A percentile compares a stretch with the other conserved stretches of the same genome.
Conservation (phyloP, 2,888 invertebrate species). For the Achlya flavicornis region DNA sequence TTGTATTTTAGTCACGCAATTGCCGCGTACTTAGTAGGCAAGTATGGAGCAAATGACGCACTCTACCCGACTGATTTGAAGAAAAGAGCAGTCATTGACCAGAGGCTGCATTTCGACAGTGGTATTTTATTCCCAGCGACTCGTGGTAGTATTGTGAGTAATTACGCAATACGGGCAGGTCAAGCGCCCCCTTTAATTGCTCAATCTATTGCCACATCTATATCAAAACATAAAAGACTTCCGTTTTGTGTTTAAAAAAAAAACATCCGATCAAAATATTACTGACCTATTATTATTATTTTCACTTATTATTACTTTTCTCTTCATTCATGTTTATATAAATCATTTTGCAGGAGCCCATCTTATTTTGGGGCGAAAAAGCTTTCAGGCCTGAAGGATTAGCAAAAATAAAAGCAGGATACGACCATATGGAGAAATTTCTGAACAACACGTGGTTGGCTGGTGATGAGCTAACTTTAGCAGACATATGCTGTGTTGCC, state of each 20-base stretch:
- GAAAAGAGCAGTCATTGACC: constrained; percentile 77
- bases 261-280: too few species aligned
- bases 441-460: constrained; percentile 80
- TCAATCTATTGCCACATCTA: too few species aligned
- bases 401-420: constrained; percentile 47
- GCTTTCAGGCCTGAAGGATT: constrained; percentile 42
- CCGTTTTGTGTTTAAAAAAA: too few species aligned
- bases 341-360: constrained; percentile 44
- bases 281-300: too few species aligned
- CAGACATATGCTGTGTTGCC: constrained; percentile 83
- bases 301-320: too few species aligned
- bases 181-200: too few species aligned
- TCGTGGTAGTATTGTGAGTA: constrained; percentile 51
- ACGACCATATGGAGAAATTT: constrained; percentile 75
- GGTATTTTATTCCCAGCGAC: constrained; percentile 75
- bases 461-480: constrained; percentile 84
- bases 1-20: constrained; percentile 85
- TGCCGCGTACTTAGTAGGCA: constrained; percentile 81
- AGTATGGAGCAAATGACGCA: constrained; percentile 81
- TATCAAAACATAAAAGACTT: too few species aligned
- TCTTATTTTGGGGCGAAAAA: constrained; percentile 49
- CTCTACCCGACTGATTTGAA: constrained; percentile 82
- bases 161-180: too few species aligned
- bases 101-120: constrained; percentile 81
- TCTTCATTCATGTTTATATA: neutral